Evolutionary conservation across 2,797 vertebrate species (phyloP).

Genomic region (Pantherophis alleghaniensis): DNA sequence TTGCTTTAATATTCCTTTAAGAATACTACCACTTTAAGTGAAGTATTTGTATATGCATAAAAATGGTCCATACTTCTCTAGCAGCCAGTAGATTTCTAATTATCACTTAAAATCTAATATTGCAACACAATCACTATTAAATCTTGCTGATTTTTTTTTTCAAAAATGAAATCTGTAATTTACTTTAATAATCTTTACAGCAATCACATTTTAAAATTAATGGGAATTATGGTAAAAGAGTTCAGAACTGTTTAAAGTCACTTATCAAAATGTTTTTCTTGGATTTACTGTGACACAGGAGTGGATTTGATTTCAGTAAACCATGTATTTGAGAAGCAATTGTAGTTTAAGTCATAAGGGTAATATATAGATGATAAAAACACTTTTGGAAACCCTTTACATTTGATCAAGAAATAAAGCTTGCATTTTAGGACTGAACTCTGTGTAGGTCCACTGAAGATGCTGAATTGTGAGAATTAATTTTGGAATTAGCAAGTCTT

Average conservation of each 20-base stretch:
- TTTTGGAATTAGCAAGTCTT: neutral
- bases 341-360: constrained; percentile 42
- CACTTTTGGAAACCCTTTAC: constrained; percentile 47
- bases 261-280: constrained; percentile 50
- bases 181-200: constrained; percentile 56
- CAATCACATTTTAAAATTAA: constrained; percentile 51
- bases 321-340: constrained; percentile 33
- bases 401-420: constrained; percentile 30
- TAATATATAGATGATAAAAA: constrained; percentile 3
- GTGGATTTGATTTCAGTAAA: constrained; percentile 1
- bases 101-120: constrained; percentile 65
- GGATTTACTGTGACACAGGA: constrained; percentile 38
- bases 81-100: constrained; percentile 68
- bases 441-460: neutral
- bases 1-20: constrained; percentile 75
- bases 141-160: constrained; percentile 58
- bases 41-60: constrained; percentile 74
- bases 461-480: neutral
- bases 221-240: constrained; percentile 52
- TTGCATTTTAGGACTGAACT: neutral
- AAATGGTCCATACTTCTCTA: constrained; percentile 66
- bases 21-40: constrained; percentile 76
- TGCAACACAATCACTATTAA: constrained; percentile 58
- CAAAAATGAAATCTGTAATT: constrained; percentile 15
- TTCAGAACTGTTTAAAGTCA: constrained; percentile 61